Conservation (phyloP, 2,888 invertebrate genomes). For the Ophion obscuratus region DNA sequence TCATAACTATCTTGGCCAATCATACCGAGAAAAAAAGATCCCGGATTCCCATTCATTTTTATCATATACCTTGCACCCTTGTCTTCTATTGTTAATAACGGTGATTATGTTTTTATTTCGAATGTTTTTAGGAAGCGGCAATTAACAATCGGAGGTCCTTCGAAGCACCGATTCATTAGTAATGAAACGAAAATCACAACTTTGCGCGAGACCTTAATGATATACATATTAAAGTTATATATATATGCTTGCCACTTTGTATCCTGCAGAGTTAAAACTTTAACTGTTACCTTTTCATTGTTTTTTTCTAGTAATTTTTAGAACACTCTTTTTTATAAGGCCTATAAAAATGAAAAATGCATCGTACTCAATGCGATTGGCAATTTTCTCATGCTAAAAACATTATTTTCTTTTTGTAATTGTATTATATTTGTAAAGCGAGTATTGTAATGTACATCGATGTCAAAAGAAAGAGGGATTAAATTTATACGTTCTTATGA, state of each 20-base stretch:
- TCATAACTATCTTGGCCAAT: no score
- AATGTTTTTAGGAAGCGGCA: no score
- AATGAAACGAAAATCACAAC: no score
- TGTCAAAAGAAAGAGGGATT: conserved; percentile 65
- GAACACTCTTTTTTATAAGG: background rate
- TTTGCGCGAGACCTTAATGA: background rate
- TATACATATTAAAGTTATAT: background rate
- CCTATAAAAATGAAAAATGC: background rate
- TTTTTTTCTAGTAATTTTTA: background rate
- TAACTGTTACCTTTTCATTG: background rate
- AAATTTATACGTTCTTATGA: conserved; percentile 72
- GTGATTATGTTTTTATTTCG: no score
- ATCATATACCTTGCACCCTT: no score
- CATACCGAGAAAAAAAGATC: no score
- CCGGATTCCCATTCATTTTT: no score
- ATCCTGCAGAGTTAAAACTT: background rate
- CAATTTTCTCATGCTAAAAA: background rate
- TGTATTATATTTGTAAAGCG: conserved; percentile 35
- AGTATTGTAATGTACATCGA: conserved; percentile 29
- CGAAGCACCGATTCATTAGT: no score
- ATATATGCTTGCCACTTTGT: background rate
- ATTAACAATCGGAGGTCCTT: no score
- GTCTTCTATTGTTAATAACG: no score
- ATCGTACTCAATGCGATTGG: background rate
- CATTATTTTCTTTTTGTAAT: background rate